These are phyloP conservation scores for Aplocera efformata DNA, from an alignment of 2,888 invertebrate genomes.

Conservation along the genomic window DNA sequence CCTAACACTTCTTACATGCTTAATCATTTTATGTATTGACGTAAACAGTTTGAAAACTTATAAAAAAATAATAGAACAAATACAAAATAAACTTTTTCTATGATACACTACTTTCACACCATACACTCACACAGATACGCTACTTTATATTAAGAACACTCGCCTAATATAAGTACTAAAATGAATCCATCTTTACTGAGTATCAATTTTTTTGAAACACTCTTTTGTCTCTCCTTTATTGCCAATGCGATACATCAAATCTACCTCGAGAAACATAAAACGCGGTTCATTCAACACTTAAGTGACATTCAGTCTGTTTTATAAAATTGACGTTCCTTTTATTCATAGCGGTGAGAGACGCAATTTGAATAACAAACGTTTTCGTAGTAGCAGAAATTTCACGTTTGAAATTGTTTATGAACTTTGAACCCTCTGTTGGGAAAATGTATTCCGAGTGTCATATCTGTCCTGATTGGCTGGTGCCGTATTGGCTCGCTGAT, in stretches of 20 bases:
- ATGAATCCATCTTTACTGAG: too few relatives aligned
- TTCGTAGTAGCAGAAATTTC: slow-evolving; percentile 16
- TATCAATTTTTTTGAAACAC: too few relatives aligned
- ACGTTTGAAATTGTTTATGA: slow-evolving; percentile 13
- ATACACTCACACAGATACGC: too few relatives aligned
- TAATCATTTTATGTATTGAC: too few relatives aligned
- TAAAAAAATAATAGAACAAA: too few relatives aligned
- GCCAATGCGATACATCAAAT: too few relatives aligned
- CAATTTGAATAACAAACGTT: slow-evolving; percentile 30
- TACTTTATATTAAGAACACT: too few relatives aligned
- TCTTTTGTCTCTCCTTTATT: too few relatives aligned
- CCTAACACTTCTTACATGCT: not conserved
- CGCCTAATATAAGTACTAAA: too few relatives aligned
- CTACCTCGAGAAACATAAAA: not conserved
- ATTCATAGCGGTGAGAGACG: slow-evolving; percentile 22
- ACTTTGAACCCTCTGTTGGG: not conserved
- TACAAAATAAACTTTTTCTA: too few relatives aligned
- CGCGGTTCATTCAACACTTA: slow-evolving; percentile 17
- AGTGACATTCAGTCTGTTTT: slow-evolving; percentile 23
- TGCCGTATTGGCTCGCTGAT: slow-evolving; percentile 1
- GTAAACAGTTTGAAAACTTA: too few relatives aligned
- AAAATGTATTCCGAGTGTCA: slow-evolving; percentile 4
- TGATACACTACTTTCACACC: too few relatives aligned
- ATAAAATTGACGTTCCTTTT: slow-evolving; percentile 24
- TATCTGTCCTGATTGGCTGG: slow-evolving; percentile 5